A percentile compares a stretch with the other conserved stretches of the same genome.
These are phyloP conservation scores for Catharus fuscescens DNA, from an alignment of 2,113 vertebrate species.

Conservation along the genomic window DNA sequence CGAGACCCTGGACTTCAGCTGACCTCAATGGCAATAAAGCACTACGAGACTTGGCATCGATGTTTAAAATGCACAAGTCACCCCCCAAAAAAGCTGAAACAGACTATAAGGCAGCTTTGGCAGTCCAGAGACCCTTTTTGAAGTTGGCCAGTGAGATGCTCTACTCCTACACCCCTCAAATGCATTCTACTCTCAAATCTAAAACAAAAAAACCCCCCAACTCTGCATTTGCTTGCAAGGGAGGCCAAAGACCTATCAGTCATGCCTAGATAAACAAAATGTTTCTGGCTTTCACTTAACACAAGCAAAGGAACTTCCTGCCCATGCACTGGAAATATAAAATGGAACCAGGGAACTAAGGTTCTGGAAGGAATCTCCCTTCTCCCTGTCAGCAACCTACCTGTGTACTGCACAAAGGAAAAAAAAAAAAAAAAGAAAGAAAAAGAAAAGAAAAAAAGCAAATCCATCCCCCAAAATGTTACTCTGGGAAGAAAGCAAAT, in stretches of 20 bases:
- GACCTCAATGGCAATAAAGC: constrained; percentile 1
- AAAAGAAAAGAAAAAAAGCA: not conserved
- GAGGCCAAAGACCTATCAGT: constrained; percentile 35
- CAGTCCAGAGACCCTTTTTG: constrained; percentile 19
- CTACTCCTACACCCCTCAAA: not conserved
- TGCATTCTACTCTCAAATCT: not conserved
- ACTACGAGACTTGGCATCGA: not conserved
- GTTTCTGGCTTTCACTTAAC: constrained; percentile 56
- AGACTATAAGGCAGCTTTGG: not conserved
- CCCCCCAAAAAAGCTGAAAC: not conserved
- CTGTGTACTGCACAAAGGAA: constrained; percentile 56
- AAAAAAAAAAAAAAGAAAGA: not conserved
- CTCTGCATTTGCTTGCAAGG: constrained; percentile 15
- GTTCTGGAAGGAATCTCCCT: constrained; percentile 25
- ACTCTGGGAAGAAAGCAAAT: constrained; percentile 49
- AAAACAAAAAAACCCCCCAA: not conserved
- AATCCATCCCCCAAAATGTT: constrained; percentile 34
- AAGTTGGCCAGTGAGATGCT: not conserved
- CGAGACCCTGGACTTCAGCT: constrained; percentile 16
- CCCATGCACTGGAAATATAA: constrained; percentile 6
- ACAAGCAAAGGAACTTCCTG: constrained; percentile 54
- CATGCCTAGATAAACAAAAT: constrained; percentile 19
- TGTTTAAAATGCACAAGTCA: not conserved
- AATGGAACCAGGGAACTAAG: not conserved
- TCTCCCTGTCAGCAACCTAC: constrained; percentile 72